Base-by-base conservation (phyloP, 2,113 vertebrate species). In the Mesoclemmys tuberculata region DNA sequence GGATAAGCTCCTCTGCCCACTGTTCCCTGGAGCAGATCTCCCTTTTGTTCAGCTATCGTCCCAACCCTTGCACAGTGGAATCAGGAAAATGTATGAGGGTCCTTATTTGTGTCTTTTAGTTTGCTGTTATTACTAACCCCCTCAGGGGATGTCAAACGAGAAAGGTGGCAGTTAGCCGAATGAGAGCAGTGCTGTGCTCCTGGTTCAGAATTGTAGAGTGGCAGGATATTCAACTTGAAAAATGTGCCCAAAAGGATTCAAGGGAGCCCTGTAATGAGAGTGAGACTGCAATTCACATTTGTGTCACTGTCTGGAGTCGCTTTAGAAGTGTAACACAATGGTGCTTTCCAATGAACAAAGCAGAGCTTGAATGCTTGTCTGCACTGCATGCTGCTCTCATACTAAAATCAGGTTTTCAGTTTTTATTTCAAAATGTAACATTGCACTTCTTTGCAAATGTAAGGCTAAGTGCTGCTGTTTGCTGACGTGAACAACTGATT, bases 381-480 rank as follows among this genome's bases (percentile, higher is more conserved):
- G 8, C 29, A 64, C 71, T 89, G 54, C 10, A 29, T 4, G 4
- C 3, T 22, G 29, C 61, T 87, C 55, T 77, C 41, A 46, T 49
- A 68, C 95, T 89, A 94, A 90, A 96, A 94, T 86, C 1, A 10
- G 49, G 75, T 91, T 89, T 56, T 55, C 13, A 80, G 85, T 92
- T 90, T 68, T 85, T 22, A 11, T 38, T 84, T 96, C 96, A 88
- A 80, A 97, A 84, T 82, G 78, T 48, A 89, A 74, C 5, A 3
- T 68, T n/a, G 21, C 41, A 71, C 49, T 46, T 58, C 52, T 54
- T 94, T 95, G 88, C 24, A 91, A 51, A 41, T 78, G 58, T 90
- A 74, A 90, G 78, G 48, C 4, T 89, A 52, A 58, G 35, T 71
- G 84, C 74, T 89, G 52, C 84, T 79, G 90, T 92, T 91, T 94